A percentile compares a stretch with the other conserved stretches of the same genome.
Evolutionary conservation across 2,113 vertebrate species (phyloP).

Genomic region (Halcyon malimbica): DNA sequence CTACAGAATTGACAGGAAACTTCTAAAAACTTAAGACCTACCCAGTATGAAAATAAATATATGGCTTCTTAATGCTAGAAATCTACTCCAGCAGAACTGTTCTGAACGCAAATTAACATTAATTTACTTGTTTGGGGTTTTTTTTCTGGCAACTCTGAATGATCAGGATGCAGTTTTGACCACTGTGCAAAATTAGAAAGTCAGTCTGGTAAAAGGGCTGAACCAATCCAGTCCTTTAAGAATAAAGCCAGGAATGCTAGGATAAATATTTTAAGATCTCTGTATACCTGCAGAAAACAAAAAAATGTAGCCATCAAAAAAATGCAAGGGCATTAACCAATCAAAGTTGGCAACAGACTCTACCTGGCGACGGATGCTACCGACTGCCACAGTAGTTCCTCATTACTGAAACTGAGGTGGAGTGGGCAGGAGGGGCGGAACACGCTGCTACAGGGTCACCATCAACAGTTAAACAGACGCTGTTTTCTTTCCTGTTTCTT

Average conservation of each 20-base stretch:
- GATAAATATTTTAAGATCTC: neutral
- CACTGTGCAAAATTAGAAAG: neutral
- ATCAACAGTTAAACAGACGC: neutral
- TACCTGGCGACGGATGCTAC: neutral
- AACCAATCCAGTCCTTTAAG: neutral
- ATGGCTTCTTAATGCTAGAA: neutral
- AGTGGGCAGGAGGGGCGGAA: neutral
- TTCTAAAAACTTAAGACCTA: neutral
- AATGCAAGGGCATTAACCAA: neutral
- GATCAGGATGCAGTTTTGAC: neutral
- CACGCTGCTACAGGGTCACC: neutral
- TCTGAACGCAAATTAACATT: neutral
- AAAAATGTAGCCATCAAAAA: neutral
- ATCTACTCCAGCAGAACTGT: neutral
- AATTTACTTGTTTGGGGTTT: neutral
- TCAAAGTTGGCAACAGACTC: neutral
- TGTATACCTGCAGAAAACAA: neutral
- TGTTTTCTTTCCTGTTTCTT: neutral
- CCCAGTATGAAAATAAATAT: neutral
- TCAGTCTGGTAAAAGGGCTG: neutral
- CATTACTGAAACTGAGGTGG: neutral
- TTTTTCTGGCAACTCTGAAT: neutral
- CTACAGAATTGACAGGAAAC: neutral
- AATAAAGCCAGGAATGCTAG: neutral
- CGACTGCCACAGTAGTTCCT: neutral